Base-by-base conservation (phyloP, 2,888 invertebrate species). In the Helleia helle region DNA sequence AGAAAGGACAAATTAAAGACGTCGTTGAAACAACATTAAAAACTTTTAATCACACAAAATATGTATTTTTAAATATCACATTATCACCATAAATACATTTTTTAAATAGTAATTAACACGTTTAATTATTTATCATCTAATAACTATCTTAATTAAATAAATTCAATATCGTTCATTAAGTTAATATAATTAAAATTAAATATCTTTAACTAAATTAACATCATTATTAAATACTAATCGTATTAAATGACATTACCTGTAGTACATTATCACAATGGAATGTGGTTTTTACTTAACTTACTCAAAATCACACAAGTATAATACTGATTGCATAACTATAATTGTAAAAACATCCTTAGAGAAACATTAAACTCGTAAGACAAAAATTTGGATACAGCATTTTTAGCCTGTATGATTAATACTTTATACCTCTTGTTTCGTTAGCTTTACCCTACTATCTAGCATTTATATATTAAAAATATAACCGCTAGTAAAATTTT, bases 291-390 rank as follows among this genome's bases (percentile, higher is more conserved):
- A 47, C 45, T 43, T 29, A 50, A 40, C 46, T 50, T 43, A 45
- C 50, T n/a, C 52, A 39, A 55, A 54, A 50, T 51, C 41, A 43
- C 36, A 34, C 29, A 55, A 49, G 56, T 62, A 62, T 72, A 76
- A 76, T 76, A 76, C 75, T 76, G 75, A 75, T 75, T 65, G 66
- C 65, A 62, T 61, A 59, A 61, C 46, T 24, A 24, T 15, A 24
- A 25, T 24, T 24, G 22, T 15, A 30, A 22, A 29, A n/a, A 9
- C 6, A 17, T 17, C 5, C 30, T 24, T 24, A 22, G 22, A 34
- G 34, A 22, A 34, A 13, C 7, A 7, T 14, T n/a, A 14, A n/a
- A 15, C 30, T 15, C n/a, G n/a, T n/a, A n/a, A n/a, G n/a, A n/a
- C n/a, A n/a, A n/a, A n/a, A n/a, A n/a, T n/a, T n/a, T n/a, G n/a